Conservation (phyloP, 2,888 invertebrate genomes). For the Cheilosia soror region DNA sequence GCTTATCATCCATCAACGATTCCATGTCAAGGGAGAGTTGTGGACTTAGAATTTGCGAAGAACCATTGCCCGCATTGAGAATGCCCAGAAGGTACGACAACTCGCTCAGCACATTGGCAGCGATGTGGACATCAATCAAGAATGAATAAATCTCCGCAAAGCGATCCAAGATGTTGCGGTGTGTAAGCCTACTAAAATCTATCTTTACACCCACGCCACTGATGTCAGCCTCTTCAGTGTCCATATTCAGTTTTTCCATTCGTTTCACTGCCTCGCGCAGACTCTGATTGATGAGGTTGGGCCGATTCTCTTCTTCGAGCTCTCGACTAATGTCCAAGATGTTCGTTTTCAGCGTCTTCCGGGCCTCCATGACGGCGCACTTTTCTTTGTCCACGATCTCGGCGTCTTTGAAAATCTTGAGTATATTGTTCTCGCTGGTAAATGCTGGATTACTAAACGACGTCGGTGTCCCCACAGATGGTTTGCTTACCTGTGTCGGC, state of each 20-base stretch:
- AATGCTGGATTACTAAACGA: conserved; percentile 80
- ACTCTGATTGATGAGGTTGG: conserved; percentile 37
- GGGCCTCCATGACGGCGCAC: conserved; percentile 79
- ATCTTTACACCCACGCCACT: conserved; percentile 50
- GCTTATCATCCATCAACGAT: conserved; percentile 39
- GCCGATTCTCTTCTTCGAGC: conserved; percentile 77
- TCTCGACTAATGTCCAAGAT: conserved; percentile 80
- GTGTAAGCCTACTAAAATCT: conserved; percentile 77
- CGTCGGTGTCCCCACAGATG: conserved; percentile 60
- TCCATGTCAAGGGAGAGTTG: conserved; percentile 9
- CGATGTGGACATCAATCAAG: conserved; percentile 82
- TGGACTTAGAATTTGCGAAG: conserved; percentile 21
- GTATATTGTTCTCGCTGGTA: conserved; percentile 82
- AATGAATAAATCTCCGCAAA: conserved; percentile 81
- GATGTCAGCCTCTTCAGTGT: neutral
- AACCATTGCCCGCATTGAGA: conserved; percentile 77
- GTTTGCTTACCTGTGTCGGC: conserved; percentile 81
- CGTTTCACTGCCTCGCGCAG: conserved; percentile 53
- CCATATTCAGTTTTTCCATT: conserved; percentile 50
- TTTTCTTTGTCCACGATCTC: conserved; percentile 80
- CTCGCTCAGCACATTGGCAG: conserved; percentile 82
- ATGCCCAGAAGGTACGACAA: conserved; percentile 81
- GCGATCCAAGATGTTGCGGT: conserved; percentile 77
- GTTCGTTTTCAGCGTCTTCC: conserved; percentile 79
- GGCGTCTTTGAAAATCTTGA: conserved; percentile 79